A percentile compares a stretch with the other conserved stretches of the same genome.
Conservation (phyloP, 2,797 vertebrate species). For the Nasua narica region DNA sequence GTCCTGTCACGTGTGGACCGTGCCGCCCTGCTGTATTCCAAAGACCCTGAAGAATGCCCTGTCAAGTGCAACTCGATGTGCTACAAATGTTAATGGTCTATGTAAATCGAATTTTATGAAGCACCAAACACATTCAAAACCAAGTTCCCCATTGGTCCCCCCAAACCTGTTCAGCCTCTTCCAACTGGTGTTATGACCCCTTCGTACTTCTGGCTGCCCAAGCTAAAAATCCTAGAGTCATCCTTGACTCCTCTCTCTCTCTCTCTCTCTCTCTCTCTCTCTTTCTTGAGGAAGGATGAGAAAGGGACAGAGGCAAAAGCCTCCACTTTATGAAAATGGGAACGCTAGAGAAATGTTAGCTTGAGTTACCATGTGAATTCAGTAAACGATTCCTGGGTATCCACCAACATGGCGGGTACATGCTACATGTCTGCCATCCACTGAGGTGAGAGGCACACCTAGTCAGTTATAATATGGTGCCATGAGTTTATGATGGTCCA, state of each 20-base stretch:
- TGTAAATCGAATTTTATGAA: not conserved
- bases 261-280: no score
- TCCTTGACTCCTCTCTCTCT: not conserved
- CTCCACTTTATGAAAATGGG: not conserved
- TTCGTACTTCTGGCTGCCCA: not conserved
- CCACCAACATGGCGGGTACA: not conserved
- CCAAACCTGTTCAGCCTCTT: not conserved
- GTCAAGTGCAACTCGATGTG: not conserved
- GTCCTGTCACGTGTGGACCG: not conserved
- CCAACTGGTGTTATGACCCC: no score
- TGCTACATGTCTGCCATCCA: rapidly evolving
- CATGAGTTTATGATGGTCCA: not conserved
- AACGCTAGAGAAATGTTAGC: not conserved
- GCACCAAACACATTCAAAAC: not conserved
- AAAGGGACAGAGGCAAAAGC: not conserved
- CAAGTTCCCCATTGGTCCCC: not conserved
- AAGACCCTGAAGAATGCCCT: not conserved
- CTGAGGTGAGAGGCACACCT: not conserved
- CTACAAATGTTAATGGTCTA: not conserved
- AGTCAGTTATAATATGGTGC: not conserved
- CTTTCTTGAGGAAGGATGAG: not conserved
- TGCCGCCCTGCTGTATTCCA: not conserved
- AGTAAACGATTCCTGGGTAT: not conserved
- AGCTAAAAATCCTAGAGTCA: not conserved
- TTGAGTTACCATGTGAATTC: not conserved